Evolutionary conservation across 2,797 vertebrate species (phyloP).

Genomic region (Halcyon leucocephala): DNA sequence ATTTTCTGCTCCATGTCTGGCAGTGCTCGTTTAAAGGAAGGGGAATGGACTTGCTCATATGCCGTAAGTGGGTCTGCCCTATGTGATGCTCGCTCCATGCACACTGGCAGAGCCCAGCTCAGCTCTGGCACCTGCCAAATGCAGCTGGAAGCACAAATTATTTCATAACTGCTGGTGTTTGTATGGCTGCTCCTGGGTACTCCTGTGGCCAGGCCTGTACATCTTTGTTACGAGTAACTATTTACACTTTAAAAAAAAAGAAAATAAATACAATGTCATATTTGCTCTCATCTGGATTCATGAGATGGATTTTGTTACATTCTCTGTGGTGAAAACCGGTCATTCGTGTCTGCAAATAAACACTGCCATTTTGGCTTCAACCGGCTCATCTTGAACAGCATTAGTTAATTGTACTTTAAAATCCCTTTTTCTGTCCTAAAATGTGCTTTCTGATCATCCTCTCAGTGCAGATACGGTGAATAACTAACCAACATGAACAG

Average conservation of each 20-base stretch:
- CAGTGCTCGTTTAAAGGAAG: neutral
- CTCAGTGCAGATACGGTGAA: conserved; percentile 32
- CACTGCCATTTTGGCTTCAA: conserved; percentile 46
- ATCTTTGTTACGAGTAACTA: conserved; percentile 50
- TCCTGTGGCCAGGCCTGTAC: conserved; percentile 33
- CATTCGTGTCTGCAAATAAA: conserved; percentile 57
- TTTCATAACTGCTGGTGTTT: conserved; percentile 38
- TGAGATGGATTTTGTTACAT: conserved; percentile 20
- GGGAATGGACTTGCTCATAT: accelerated
- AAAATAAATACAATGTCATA: neutral
- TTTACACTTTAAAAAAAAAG: conserved; percentile 23
- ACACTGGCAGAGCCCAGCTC: neutral
- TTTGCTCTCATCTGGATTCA: conserved; percentile 59
- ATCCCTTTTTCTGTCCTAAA: conserved; percentile 37
- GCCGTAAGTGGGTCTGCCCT: neutral
- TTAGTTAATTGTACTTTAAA: conserved; percentile 63
- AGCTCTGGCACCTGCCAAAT: conserved; percentile 12
- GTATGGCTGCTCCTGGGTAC: neutral
- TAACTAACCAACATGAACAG: conserved; percentile 14
- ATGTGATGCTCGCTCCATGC: neutral
- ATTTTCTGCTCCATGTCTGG: neutral
- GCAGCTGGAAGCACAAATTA: conserved; percentile 54
- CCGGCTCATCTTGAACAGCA: conserved; percentile 36
- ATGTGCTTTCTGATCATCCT: conserved; percentile 29
- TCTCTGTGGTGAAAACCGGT: conserved; percentile 48